Base-by-base conservation (phyloP, 2,113 vertebrate genomes). In the Solenodon paradoxus region DNA sequence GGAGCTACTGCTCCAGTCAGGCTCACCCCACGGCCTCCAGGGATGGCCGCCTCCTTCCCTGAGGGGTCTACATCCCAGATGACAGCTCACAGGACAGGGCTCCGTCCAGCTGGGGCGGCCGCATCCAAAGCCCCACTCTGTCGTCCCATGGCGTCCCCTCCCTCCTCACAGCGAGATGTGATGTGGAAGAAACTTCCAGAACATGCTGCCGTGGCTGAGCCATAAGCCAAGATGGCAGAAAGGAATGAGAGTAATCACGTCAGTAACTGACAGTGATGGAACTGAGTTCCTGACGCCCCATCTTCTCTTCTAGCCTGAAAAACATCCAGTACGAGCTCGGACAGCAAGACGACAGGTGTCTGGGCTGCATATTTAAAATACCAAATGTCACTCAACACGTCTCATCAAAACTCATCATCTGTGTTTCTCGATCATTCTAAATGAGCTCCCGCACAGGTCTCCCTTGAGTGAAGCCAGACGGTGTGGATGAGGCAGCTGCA, bases 341-440 rank as follows among this genome's bases (percentile, higher is more conserved):
- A 13, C 47, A 64, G 84, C n/a, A 81, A 61, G 89, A 45, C 83
- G 59, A 55, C 86, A 55, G 82, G 57, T 42, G 85, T 75, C 91
- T 16, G 38, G 57, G 32, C 95, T 42, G 40, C 96, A 68, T 94
- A 47, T 32, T 82, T 92, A 72, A 87, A 81, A 97, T 82, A 88
- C 92, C 95, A 72, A 47, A 4, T 80, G 93, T 68, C 66, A 26
- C 59, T 64, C 89, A 9, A 24, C 93, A 28, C 66, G 81, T 71
- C 89, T 82, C 77, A 17, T 95, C 80, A 28, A n/a, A 69, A 69
- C 84, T 55, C 49, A 7, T 42, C 69, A 12, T 15, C 72, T 11
- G 0, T 7, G 8, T 45, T 32, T 66, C 91, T 74, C 38, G 61
- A 85, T 26, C 16, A 10, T 66, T 20, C 77, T 10, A 71, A 30